Base-by-base conservation (phyloP, 2,797 vertebrate genomes). In the Peromyscus eremicus region DNA sequence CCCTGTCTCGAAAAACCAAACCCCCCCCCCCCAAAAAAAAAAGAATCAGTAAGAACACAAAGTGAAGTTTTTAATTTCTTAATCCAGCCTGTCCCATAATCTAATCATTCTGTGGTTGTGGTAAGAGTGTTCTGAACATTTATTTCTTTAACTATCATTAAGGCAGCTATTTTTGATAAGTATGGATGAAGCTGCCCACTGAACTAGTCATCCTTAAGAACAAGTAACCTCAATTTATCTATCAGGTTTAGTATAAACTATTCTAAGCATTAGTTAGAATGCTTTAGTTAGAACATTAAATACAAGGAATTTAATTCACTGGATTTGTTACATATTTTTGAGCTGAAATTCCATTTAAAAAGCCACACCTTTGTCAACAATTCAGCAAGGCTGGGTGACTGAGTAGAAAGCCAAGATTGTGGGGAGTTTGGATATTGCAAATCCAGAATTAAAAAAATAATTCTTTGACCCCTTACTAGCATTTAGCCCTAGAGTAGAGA, bases 31-130 rank as follows among this genome's bases (percentile, higher is more conserved):
- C n/a, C n/a, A n/a, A n/a, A n/a, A n/a, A n/a, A n/a, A n/a, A n/a
- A 83, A 93, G 91, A 94, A 77, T 75, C 83, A 80, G 34, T 80
- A 55, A 76, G 16, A 93, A 86, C 49, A n/a, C 52, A 83, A 80
- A 97, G 93, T 55, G 68, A 80, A 64, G 5, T 43, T 77, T 91
- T 2, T 5, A 82, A 89, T 17, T 76, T 93, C 29, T 93, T 49
- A 94, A 91, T 87, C 29, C 0, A 89, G 16, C 80, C 32, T 64
- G 75, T 49, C 55, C 71, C 21, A 73, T 82, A 93, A 92, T 66
- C 23, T 29, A 55, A 46, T 81, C 46, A 37, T 55, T 23, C 2
- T 12, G 17, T 81, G 52, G 68, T 57, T 85, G 17, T 34, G 70
- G 1, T 57, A 89, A 91, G 52, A 70, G 12, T 86, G 1, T 79